phyloP scores from a whole-genome alignment of 2,797 vertebrate genomes.

The Pangasius mekongensis region DNA sequence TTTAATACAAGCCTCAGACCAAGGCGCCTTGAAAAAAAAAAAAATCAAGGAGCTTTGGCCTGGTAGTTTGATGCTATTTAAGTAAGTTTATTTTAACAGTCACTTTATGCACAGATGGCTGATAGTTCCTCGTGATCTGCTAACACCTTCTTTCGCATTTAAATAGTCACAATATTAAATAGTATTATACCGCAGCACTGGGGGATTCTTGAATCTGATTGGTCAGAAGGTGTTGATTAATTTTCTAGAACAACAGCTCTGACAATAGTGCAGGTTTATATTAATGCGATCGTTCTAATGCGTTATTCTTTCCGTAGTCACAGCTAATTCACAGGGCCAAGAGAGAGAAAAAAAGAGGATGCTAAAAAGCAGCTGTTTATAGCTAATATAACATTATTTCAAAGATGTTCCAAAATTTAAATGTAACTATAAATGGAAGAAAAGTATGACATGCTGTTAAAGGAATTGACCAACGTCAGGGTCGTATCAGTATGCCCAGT shows the following conservation, averaged over 20 bases:
- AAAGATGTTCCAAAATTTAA: neutral
- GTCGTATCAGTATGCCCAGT: neutral
- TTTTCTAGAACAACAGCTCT: neutral
- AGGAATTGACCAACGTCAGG: neutral
- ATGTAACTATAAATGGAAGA: neutral
- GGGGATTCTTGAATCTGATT: neutral
- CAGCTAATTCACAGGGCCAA: neutral
- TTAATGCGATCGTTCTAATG: neutral
- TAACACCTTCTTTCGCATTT: too few relatives aligned
- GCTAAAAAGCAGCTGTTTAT: neutral
- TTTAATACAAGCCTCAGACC: neutral
- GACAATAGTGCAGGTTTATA: neutral
- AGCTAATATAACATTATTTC: neutral
- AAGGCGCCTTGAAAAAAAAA: neutral
- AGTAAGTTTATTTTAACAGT: neutral
- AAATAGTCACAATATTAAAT: neutral
- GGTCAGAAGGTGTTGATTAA: neutral
- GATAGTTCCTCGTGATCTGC: neutral
- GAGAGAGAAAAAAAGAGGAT: neutral
- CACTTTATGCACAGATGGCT: neutral
- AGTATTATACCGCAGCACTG: neutral
- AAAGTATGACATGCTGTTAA: neutral
- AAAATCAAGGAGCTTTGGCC: too few relatives aligned
- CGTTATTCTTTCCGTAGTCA: neutral
- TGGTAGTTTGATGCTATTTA: neutral